These are phyloP conservation scores for Drosophila watanabei DNA, from an alignment of 1,140 invertebrate species.

Conservation along the genomic window DNA sequence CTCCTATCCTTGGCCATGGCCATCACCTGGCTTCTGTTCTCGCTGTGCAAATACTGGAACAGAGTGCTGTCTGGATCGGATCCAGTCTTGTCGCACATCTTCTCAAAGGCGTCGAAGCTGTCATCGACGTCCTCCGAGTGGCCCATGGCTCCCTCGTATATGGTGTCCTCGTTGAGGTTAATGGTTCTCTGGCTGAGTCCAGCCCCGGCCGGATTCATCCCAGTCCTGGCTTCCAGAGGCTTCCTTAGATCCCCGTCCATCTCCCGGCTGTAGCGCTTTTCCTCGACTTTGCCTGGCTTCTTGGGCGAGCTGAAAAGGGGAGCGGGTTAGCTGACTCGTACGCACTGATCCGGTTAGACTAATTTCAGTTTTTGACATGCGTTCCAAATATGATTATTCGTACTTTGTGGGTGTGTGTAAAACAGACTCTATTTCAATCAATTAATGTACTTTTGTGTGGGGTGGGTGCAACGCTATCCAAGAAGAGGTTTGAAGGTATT, in stretches of 20 bases:
- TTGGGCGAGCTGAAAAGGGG: conserved; percentile 16
- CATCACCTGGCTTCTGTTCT: conserved; percentile 62
- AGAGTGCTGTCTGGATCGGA: conserved; percentile 81
- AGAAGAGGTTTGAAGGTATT: conserved; percentile 46
- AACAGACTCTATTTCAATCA: not conserved
- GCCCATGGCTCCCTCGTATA: conserved; percentile 13
- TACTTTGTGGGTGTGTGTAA: conserved; percentile 27
- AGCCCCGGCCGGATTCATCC: not conserved
- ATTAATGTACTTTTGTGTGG: conserved; percentile 5
- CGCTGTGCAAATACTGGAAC: conserved; percentile 72
- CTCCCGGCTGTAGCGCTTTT: conserved; percentile 54
- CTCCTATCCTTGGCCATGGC: conserved; percentile 61
- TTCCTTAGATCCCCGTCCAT: conserved; percentile 50
- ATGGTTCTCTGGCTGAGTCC: conserved; percentile 2
- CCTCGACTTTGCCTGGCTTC: conserved; percentile 22
- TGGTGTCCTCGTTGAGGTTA: conserved; percentile 23
- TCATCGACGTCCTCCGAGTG: conserved; percentile 42
- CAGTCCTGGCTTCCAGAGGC: conserved; percentile 19
- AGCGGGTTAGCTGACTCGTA: not conserved
- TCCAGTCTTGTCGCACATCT: conserved; percentile 79
- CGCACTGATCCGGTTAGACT: not conserved
- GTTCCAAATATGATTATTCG: conserved; percentile 10
- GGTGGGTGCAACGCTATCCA: conserved; percentile 28
- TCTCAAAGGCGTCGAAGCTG: conserved; percentile 73
- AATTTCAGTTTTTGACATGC: conserved; percentile 3